These are phyloP conservation scores for Perognathus longimembris DNA, from an alignment of 2,113 vertebrate species.

Conservation along the genomic window DNA sequence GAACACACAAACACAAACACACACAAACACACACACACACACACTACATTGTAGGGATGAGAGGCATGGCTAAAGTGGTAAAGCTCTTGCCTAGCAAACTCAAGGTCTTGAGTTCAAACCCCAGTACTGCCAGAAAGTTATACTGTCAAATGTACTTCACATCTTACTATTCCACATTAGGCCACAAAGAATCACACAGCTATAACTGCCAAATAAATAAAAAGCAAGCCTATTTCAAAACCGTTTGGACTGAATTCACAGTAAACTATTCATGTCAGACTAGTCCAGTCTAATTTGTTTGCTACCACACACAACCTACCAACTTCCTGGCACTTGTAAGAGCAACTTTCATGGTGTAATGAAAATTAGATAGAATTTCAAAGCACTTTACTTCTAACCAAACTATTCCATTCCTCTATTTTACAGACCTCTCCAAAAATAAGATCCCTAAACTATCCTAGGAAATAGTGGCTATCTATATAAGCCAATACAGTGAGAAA, in stretches of 20 bases:
- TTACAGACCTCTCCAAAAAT: neutral
- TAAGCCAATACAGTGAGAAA: neutral
- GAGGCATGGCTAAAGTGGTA: no score
- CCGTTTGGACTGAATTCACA: slow-evolving; percentile 53
- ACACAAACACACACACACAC: no score
- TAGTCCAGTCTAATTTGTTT: slow-evolving; percentile 38
- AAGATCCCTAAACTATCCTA: slow-evolving; percentile 7
- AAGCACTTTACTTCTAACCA: slow-evolving; percentile 52
- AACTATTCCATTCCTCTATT: slow-evolving; percentile 14
- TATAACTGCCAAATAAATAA: neutral
- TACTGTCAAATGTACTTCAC: slow-evolving; percentile 16
- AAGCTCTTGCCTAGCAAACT: no score
- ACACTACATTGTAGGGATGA: no score
- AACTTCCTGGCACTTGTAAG: slow-evolving; percentile 38
- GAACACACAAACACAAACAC: no score
- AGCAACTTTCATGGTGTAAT: slow-evolving; percentile 51
- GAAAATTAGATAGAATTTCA: slow-evolving; percentile 47
- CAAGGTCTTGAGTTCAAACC: no score
- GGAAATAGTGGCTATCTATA: slow-evolving; percentile 19
- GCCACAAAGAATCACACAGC: neutral
- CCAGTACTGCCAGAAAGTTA: neutral
- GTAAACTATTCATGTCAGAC: slow-evolving; percentile 59
- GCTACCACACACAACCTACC: slow-evolving; percentile 47
- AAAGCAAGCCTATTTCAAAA: slow-evolving; percentile 39
- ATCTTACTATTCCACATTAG: slow-evolving; percentile 47